Base-by-base conservation (phyloP, 2,888 invertebrate species). In the Xestobium rufovillosum region DNA sequence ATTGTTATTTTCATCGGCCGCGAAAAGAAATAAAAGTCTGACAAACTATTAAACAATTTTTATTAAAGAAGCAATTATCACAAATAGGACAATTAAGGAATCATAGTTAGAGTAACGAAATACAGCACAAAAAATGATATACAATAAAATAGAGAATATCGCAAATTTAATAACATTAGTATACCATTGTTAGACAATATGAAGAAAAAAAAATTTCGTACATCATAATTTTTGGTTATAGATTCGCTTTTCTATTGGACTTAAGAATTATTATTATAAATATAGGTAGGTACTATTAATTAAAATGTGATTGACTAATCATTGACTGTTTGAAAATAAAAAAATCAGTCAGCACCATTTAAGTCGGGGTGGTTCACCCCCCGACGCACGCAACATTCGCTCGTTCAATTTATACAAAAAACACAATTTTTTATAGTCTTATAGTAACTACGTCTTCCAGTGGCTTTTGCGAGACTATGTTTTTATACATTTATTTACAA, bases 61-160 rank as follows among this genome's bases (percentile, higher is more conserved):
- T 65, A 65, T 65, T 64, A 60, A 62, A 61, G 63, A 66, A 67
- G 65, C 65, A 62, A 65, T 66, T 67, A 67, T 67, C 67, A 67
- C 67, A 67, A 63, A 61, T 56, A 61, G 65, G 65, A 65, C 66
- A 65, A 63, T 63, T 61, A 60, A 59, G 57, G 59, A 65, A 61
- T 61, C 61, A 57, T 55, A 56, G 58, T 60, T 60, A 60, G 56
- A 57, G 52, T 45, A 53, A 57, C 49, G 39, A 45, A 53, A 52
- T 50, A 56, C 47, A 51, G 52, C 36, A 57, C 53, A 60, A 50
- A 55, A 51, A 53, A 51, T 49, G 45, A 45, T 51, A 55, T 8
- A 56, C 53, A 55, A 53, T 54, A 50, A 49, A 41, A 50, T 47
- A 52, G 45, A 38, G 41, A 47, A 37, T 47, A 45, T 44, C 41